Evolutionary conservation across 2,797 vertebrate species (phyloP).

Genomic region (Sparus aurata): DNA sequence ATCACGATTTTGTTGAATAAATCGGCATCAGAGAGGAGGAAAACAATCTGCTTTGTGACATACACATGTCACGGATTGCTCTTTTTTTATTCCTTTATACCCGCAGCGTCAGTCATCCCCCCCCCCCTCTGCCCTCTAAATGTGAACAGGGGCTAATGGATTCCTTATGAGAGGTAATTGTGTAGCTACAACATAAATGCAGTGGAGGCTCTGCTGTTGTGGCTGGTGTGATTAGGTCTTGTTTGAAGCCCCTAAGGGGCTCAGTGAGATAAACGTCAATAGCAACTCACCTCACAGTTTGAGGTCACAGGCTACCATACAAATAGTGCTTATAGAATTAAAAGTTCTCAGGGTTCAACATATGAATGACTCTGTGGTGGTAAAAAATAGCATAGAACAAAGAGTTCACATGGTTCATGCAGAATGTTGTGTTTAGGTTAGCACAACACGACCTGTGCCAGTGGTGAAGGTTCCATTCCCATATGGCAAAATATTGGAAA

Average conservation of each 20-base stretch:
- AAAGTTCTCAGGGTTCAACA: constrained; percentile 27
- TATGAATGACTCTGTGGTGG: constrained; percentile 30
- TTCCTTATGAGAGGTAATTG: constrained; percentile 80
- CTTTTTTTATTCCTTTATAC: constrained; percentile 30
- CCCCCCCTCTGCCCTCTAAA: constrained; percentile 35
- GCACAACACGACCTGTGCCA: not conserved
- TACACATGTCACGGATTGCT: constrained; percentile 33
- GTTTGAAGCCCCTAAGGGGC: constrained; percentile 51
- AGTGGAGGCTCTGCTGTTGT: constrained; percentile 61
- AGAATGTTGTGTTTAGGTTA: constrained; percentile 29
- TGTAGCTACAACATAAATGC: constrained; percentile 64
- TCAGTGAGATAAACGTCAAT: constrained; percentile 58
- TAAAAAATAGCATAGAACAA: constrained; percentile 18
- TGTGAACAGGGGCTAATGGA: constrained; percentile 74
- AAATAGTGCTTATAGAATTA: constrained; percentile 28
- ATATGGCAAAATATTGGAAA: constrained; percentile 30
- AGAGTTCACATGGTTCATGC: constrained; percentile 34
- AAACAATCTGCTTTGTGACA: constrained; percentile 37
- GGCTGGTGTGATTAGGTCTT: constrained; percentile 71
- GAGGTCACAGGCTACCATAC: constrained; percentile 50
- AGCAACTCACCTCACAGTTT: constrained; percentile 58
- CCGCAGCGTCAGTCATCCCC: constrained; percentile 15
- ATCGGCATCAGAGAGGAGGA: not conserved
- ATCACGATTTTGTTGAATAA: constrained; percentile 16
- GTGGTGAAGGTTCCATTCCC: constrained; percentile 27